Evolutionary conservation across 2,113 vertebrate species (phyloP), one percentile per base, ranked within the genome.

Genomic region (Xyliphius kryptos): DNA sequence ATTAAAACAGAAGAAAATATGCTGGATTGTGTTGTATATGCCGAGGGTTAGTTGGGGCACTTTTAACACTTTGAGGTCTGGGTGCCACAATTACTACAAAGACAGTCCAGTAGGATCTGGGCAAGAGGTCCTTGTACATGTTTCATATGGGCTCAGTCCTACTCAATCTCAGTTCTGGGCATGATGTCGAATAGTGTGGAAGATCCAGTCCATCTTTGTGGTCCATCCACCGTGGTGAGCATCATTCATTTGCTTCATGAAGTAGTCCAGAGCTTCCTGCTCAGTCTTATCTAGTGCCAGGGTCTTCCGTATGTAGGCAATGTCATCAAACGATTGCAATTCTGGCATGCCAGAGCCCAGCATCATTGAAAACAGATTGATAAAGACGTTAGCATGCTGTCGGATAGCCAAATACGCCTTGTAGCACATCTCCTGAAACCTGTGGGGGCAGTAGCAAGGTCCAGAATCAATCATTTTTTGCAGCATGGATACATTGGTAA

Each of bases 121-220:
- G n/a, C n/a, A n/a, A n/a, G n/a, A n/a, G n/a, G n/a, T n/a, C n/a
- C n/a, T n/a, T n/a, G n/a, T n/a, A 55, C 46, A 49, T 62, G 54
- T 44, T 50, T 51, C 58, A 52, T 8, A 3, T 41, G 37, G 16
- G 56, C 26, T 53, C 47, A 36, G 46, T 20, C 8, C 14, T 40
- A 6, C 15, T n/a, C n/a, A n/a, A n/a, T 61, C 72, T 93, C 87
- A 97, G 91, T 95, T 97, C 82, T 97, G 90, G 73, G 95, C 90
- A 19, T 97, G 94, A 61, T 98, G 95, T 68, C 97, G 90, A 79
- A 98, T 98, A 63, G 95, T 98, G 83, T 98, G 95, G 87, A 98
- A 98, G 84, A 98, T 98, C 95, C 95, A 98, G 84, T 98, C 95
- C 93, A 98, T 97, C 86, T 98, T 98, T 67, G 95, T 98, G 80